Evolutionary conservation across 2,888 invertebrate species (phyloP).

Genomic region (Synergus gifuensis): DNA sequence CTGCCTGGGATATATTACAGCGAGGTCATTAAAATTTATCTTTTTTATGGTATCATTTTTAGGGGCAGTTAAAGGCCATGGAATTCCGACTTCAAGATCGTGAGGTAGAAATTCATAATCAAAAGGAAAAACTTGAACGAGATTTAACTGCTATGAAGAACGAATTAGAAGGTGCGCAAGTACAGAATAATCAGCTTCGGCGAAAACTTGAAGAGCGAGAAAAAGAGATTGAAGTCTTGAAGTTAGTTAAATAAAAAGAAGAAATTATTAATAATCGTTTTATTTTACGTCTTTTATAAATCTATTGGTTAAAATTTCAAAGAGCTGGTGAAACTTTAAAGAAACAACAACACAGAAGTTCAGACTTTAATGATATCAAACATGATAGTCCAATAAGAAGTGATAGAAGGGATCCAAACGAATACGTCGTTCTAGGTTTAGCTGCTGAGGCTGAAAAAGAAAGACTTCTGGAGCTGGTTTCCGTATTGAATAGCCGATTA

Average conservation of each 20-base stretch:
- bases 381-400: slow-evolving; percentile 46
- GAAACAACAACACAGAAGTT: neutral
- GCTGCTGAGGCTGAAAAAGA: slow-evolving; percentile 83
- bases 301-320: neutral
- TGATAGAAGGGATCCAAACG: slow-evolving; percentile 61
- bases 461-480: slow-evolving; percentile 81
- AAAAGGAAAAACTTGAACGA: slow-evolving; percentile 62
- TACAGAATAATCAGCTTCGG: slow-evolving; percentile 65
- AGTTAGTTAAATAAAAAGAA: slow-evolving; percentile 50
- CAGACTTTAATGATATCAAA: neutral
- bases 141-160: slow-evolving; percentile 62
- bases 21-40: neutral
- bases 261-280: neutral
- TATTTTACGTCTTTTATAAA: neutral
- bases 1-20: neutral
- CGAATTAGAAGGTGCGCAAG: slow-evolving; percentile 63
- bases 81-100: slow-evolving; percentile 64
- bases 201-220: slow-evolving; percentile 70
- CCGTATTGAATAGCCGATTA: slow-evolving; percentile 80
- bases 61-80: slow-evolving; percentile 64
- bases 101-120: slow-evolving; percentile 57
- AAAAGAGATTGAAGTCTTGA: slow-evolving; percentile 67
- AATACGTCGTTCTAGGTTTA: slow-evolving; percentile 78
- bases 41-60: slow-evolving; percentile 2
- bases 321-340: neutral